Evolutionary conservation across 2,797 vertebrate genomes (phyloP).

Genomic region (Macroramphosus scolopax): DNA sequence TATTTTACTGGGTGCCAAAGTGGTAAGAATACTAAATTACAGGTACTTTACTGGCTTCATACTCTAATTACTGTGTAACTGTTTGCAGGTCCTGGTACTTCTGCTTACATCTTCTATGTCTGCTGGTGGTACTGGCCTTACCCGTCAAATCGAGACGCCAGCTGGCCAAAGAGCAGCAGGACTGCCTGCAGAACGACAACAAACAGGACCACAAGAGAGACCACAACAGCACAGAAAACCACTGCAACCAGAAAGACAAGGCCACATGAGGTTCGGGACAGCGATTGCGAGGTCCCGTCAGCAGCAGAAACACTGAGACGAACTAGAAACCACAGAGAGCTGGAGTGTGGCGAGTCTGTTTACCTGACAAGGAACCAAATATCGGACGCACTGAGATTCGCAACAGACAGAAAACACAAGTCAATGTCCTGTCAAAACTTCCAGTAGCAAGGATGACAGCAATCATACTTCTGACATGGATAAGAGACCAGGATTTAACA

Average conservation of each 20-base stretch:
- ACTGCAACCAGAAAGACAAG: constrained; percentile 88
- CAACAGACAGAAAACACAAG: constrained; percentile 57
- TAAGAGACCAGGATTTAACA: constrained; percentile 47
- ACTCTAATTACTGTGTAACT: neutral
- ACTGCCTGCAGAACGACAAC: constrained; percentile 66
- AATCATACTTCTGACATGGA: constrained; percentile 56
- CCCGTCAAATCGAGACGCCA: constrained; percentile 83
- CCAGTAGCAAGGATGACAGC: constrained; percentile 66
- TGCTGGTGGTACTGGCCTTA: constrained; percentile 84
- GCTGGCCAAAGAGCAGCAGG: constrained; percentile 72
- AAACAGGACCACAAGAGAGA: constrained; percentile 62
- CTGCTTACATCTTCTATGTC: constrained; percentile 86
- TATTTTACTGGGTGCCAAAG: too few relatives aligned
- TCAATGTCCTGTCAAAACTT: constrained; percentile 58
- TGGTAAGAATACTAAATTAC: too few relatives aligned
- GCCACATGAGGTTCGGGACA: constrained; percentile 71
- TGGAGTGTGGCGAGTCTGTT: constrained; percentile 56
- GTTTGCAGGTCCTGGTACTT: constrained; percentile 89
- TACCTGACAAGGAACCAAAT: constrained; percentile 65
- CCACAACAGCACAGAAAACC: constrained; percentile 82
- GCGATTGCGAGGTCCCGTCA: constrained; percentile 16
- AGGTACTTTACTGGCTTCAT: too few relatives aligned
- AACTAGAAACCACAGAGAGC: constrained; percentile 57
- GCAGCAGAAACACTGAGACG: constrained; percentile 47
- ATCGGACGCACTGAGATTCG: constrained; percentile 52